These are phyloP conservation scores for Drosophila sp. DNA, from an alignment of 1,140 invertebrate species.

Conservation along the genomic window DNA sequence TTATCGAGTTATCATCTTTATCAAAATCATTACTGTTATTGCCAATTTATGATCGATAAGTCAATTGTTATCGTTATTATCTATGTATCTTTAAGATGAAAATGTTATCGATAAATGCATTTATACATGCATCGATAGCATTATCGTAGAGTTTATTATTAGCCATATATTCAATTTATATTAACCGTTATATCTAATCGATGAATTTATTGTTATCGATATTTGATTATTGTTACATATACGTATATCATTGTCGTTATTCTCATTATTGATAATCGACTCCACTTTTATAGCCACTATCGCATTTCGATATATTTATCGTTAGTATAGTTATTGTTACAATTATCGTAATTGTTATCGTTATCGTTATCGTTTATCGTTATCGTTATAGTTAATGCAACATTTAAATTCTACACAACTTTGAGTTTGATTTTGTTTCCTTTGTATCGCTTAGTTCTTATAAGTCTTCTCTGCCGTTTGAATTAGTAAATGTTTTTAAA, in stretches of 20 bases:
- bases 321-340: slow-evolving; percentile 9
- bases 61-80: neutral
- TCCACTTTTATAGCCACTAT: neutral
- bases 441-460: slow-evolving; percentile 57
- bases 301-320: neutral
- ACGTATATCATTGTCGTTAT: slow-evolving; percentile 7
- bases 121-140: slow-evolving; percentile 3
- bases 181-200: no score
- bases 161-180: no score
- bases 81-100: no score
- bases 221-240: slow-evolving; percentile 11
- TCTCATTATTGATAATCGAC: slow-evolving; percentile 1
- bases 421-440: slow-evolving; percentile 64
- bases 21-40: neutral
- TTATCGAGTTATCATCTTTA: slow-evolving; percentile 9
- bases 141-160: neutral
- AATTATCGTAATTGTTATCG: slow-evolving; percentile 17
- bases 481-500: slow-evolving; percentile 39
- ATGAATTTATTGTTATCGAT: slow-evolving; percentile 6
- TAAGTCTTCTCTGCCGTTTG: slow-evolving; percentile 70
- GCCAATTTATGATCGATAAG: neutral
- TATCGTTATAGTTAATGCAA: slow-evolving; percentile 34
- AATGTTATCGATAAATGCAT: no score
- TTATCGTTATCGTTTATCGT: slow-evolving; percentile 12
- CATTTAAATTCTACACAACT: slow-evolving; percentile 75